Evolutionary conservation across 2,113 vertebrate genomes (phyloP).

Genomic region (Toxostoma redivivum): DNA sequence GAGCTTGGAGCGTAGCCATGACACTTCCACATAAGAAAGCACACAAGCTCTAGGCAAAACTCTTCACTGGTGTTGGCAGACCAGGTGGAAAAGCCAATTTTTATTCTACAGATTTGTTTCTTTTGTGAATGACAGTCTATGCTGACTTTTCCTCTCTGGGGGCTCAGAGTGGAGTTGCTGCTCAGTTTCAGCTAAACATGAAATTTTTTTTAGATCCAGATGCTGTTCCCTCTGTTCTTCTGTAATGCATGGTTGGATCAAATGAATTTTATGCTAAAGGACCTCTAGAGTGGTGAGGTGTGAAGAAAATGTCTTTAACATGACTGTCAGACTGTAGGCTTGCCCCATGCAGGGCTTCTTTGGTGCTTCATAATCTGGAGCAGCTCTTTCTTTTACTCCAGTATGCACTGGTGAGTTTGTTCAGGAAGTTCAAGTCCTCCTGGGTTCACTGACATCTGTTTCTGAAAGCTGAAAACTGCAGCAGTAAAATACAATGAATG

Average conservation of each 20-base stretch:
- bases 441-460: neutral
- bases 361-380: neutral
- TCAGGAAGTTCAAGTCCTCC: neutral
- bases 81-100: neutral
- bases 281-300: neutral
- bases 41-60: neutral
- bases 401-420: neutral
- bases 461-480: neutral
- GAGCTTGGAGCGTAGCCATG: neutral
- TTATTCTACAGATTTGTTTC: neutral
- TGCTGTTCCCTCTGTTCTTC: neutral
- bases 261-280: neutral
- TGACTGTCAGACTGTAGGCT: neutral
- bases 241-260: neutral
- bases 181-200: neutral
- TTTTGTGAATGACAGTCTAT: neutral
- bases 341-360: neutral
- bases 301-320: neutral
- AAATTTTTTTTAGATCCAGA: neutral
- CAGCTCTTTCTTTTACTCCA: neutral
- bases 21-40: neutral
- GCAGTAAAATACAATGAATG: rapidly evolving
- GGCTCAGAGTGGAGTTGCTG: neutral
- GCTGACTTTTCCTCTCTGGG: neutral
- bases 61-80: neutral